These are phyloP conservation scores for Colletes collaris DNA, from an alignment of 2,888 invertebrate genomes.

Conservation along the genomic window DNA sequence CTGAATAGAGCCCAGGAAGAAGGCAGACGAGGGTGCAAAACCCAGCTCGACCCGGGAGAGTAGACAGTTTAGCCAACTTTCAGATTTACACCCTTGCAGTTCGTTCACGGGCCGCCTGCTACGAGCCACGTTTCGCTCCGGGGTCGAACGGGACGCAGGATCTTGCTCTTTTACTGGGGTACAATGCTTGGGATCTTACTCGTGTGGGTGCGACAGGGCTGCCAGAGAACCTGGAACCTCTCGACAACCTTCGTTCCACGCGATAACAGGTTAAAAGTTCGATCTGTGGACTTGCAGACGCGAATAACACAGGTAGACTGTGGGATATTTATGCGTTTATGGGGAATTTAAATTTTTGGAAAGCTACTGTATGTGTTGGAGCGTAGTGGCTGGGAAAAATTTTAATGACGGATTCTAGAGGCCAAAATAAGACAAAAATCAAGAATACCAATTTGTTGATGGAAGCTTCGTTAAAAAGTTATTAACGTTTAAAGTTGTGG, in stretches of 20 bases:
- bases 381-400: no score
- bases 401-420: no score
- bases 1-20: constrained; percentile 62
- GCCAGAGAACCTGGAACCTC: constrained; percentile 9
- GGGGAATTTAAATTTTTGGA: no score
- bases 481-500: no score
- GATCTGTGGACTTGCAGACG: constrained; percentile 53
- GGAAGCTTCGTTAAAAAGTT: no score
- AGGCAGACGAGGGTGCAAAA: constrained; percentile 63
- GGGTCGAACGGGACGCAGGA: constrained; percentile 9
- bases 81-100: constrained; percentile 79
- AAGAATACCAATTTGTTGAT: no score
- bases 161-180: constrained; percentile 40
- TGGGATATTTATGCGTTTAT: no score
- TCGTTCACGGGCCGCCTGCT: constrained; percentile 76
- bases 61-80: constrained; percentile 80
- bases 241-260: constrained; percentile 27
- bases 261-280: constrained; percentile 54
- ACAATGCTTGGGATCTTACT: constrained; percentile 51
- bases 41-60: constrained; percentile 61
- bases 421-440: no score
- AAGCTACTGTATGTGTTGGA: no score
- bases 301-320: constrained; percentile 6
- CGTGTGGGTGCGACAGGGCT: constrained; percentile 32
- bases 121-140: constrained; percentile 59